Evolutionary conservation across 2,113 vertebrate species (phyloP), one percentile per base, ranked within the genome.

Genomic region (Terrapene triunguis): DNA sequence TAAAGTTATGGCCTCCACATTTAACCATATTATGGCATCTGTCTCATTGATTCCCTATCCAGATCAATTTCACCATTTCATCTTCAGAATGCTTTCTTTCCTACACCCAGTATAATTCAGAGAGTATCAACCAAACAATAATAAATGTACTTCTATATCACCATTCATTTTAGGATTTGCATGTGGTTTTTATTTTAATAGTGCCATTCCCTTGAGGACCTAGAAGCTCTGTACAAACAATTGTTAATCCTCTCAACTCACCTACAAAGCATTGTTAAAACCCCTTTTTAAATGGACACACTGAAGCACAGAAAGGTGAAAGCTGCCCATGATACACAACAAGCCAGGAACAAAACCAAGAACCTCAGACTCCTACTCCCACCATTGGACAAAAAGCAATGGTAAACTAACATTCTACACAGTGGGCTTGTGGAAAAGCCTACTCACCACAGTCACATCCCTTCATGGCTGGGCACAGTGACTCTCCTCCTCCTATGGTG

Each of bases 201-300:
- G 19, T 72, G 19, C 35, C n/a, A 65, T 12, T 76, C 6, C 42
- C 42, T 44, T 5, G 42, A 76, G 42, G 24, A 76, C 44, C 76
- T 79, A 10, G 38, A 79, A 29, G 27, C 44, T 79, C 27, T 17
- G 24, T 48, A 27, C 12, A 44, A 27, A 35, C 16, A 32, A 74
- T 10, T 24, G 32, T 65, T 35, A 65, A 65, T 16, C 35, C 32
- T 65, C 25, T 48, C 42, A 47, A 17, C 29, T 32, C 47, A 80
- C 29, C 4, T 35, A 48, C 11, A 57, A 47, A 83, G 85, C 1
- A 10, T 8, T 74, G 6, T 10, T n/a, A 72, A 78, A 91, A 38
- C 13, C 19, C 5, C 38, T 85, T 89, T 92, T 42, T 55, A 82
- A 84, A 78, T 22, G 22, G 79, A 44, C 93, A 96, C 83, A 84